Evolutionary conservation across 2,113 vertebrate species (phyloP), one percentile per base, ranked within the genome.

Genomic region (Prionailurus bengalensis): DNA sequence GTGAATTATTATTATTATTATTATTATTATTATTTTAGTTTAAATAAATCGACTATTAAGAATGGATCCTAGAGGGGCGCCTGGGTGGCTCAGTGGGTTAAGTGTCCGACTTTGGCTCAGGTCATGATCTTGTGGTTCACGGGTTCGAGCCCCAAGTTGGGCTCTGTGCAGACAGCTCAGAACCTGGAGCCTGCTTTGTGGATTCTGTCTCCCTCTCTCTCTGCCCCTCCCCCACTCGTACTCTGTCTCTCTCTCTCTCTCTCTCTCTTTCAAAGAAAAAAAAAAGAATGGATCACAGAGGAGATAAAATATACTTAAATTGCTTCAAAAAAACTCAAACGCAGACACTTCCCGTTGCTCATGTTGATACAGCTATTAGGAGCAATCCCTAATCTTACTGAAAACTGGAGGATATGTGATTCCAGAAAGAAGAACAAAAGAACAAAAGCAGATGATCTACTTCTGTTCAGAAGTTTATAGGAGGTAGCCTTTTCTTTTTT

Each of bases 381-480:
- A 95, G 19, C 0, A 19, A 85, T 33, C 89, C 7, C 58, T 78
- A 1, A 91, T 66, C 51, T 73, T 27, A 17, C 42, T 65, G 63
- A 93, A 70, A 61, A 73, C 17, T 10, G 61, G 27, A 79, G 39
- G 48, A 23, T 33, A 11, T 0, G 17, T 55, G 65, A 91, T 81
- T 84, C 76, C 55, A 45, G 76, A 66, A 85, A 39, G 13, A n/a
- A 82, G 87, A 85, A 19, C 21, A n/a, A 81, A n/a, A 82, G 87
- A 85, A 19, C 21, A n/a, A 81, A 58, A 68, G 25, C 51, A 61
- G 53, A 15, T 89, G 58, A 48, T 70, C 66, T 96, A 3, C 39
- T 85, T 95, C 93, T 74, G 36, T 55, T 55, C 29, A 96, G 53
- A 89, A 86, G 84, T 63, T 87, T 90, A 74, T 74, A 80, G 74